A percentile compares a stretch with the other conserved stretches of the same genome.
These are phyloP conservation scores for Baccha elongata DNA, from an alignment of 2,888 invertebrate species.

Conservation along the genomic window DNA sequence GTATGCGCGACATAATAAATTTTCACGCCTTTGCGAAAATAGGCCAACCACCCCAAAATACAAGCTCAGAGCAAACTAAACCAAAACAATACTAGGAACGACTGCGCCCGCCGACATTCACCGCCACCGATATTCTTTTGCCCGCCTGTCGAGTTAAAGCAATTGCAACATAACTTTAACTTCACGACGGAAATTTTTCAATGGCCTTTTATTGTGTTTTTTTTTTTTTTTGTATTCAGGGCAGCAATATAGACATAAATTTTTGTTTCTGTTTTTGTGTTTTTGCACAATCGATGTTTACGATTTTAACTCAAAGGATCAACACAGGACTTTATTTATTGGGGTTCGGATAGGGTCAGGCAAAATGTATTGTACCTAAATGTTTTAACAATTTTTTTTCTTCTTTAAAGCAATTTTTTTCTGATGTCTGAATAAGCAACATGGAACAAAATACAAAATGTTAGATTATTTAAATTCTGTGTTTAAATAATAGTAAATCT, in stretches of 20 bases:
- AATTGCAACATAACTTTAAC: conserved; percentile 68
- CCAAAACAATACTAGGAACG: background rate
- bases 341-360: conserved; percentile 4
- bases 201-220: conserved; percentile 54
- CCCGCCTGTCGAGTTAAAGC: conserved; percentile 47
- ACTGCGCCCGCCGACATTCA: no score
- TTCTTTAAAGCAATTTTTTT: conserved; percentile 1
- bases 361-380: conserved; percentile 24
- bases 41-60: conserved; percentile 21
- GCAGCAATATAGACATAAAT: conserved; percentile 58
- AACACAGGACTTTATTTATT: conserved; percentile 50
- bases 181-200: conserved; percentile 61
- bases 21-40: conserved; percentile 50
- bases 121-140: no score
- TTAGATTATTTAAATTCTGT: conserved; percentile 21
- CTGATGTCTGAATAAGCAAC: conserved; percentile 26
- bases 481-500: no score
- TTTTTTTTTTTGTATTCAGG: conserved; percentile 24
- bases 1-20: conserved; percentile 69
- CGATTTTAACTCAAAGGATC: conserved; percentile 28
- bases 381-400: background rate
- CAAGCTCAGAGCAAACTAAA: background rate
- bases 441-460: conserved; percentile 20
- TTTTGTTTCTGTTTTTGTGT: conserved; percentile 10
- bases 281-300: conserved; percentile 55